Percentiles rank a stretch among this genome's conserved stretches.
These are phyloP conservation scores for Parelbella ahira DNA, from an alignment of 2,888 invertebrate species.

Conservation along the genomic window DNA sequence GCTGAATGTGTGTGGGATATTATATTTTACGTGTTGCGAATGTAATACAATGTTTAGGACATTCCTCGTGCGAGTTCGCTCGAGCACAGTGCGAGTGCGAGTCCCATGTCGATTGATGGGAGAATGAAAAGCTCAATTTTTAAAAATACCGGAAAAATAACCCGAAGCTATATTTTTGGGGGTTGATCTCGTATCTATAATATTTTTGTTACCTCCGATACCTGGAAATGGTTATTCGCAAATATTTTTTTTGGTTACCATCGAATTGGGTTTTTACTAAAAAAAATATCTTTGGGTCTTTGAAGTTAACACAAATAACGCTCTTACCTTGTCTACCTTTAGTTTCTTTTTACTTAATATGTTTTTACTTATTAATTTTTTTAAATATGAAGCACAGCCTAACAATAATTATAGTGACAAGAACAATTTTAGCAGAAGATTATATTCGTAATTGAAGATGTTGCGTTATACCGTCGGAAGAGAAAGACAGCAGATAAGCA, in stretches of 20 bases:
- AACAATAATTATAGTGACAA: too few relatives aligned
- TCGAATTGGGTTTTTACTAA: too few relatives aligned
- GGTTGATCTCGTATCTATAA: conserved; percentile 4
- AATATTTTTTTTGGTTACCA: background rate
- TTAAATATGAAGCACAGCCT: too few relatives aligned
- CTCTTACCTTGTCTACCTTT: too few relatives aligned
- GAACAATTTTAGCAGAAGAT: too few relatives aligned
- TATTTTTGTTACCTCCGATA: background rate
- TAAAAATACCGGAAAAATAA: conserved; percentile 14
- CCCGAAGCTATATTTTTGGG: conserved; percentile 3
- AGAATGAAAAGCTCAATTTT: conserved; percentile 63
- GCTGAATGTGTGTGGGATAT: conserved; percentile 75
- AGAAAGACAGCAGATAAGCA: too few relatives aligned
- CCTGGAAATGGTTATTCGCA: background rate
- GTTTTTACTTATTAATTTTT: too few relatives aligned
- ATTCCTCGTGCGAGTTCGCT: conserved; percentile 39
- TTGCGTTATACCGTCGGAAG: too few relatives aligned
- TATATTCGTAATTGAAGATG: too few relatives aligned
- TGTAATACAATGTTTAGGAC: conserved; percentile 77
- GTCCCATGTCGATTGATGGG: conserved; percentile 64
- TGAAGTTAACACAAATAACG: too few relatives aligned
- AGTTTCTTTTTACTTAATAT: too few relatives aligned
- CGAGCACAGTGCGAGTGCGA: conserved; percentile 29
- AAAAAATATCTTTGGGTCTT: too few relatives aligned
- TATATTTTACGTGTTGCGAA: conserved; percentile 80